Evolutionary conservation across 2,888 invertebrate genomes (phyloP), one percentile per base, ranked within the genome.

Genomic region (Platycnemis pennipes): DNA sequence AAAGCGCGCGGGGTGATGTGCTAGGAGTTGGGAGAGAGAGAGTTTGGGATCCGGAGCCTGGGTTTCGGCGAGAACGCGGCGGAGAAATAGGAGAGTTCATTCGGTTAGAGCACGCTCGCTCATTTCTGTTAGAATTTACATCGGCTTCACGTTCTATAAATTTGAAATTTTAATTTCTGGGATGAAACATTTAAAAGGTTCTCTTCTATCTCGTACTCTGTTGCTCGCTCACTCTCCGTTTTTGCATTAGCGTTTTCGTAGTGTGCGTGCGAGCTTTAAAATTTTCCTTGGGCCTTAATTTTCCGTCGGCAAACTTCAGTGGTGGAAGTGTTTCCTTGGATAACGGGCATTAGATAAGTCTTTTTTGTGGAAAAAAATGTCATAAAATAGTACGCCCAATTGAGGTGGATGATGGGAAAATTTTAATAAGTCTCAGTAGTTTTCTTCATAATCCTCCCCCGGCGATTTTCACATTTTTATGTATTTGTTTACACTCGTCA

Each of bases 121-220:
- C 45, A 87, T 87, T 45, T 87, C 46, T 16, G n/a, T 37, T 45
- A 45, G 87, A 87, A 87, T 87, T 77, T 87, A 87, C 46, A 87
- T 87, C 46, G 87, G n/a, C 46, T 45, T 46, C 87, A n/a, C 77
- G 77, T 77, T 77, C 77, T 77, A 87, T 87, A 44, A 87, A 87
- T 44, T 87, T 87, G n/a, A n/a, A 87, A 87, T 87, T 44, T 87
- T 87, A 44, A 87, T 87, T 46, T 87, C 26, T 46, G 46, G 45
- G 26, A 19, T 87, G 87, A 87, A 87, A 87, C 46, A 87, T 87
- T 87, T 87, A 87, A 87, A 87, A 46, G 87, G 44, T 87, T 87
- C 16, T 87, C 46, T 26, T 77, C 37, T 37, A 11, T 31, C 37
- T 69, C 69, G 7, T 5, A 37, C 77, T 37, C 37, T 49, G n/a